A percentile compares a stretch with the other conserved stretches of the same genome.
Evolutionary conservation across 1,140 invertebrate genomes (phyloP).

Genomic region (Halotydeus destructor): DNA sequence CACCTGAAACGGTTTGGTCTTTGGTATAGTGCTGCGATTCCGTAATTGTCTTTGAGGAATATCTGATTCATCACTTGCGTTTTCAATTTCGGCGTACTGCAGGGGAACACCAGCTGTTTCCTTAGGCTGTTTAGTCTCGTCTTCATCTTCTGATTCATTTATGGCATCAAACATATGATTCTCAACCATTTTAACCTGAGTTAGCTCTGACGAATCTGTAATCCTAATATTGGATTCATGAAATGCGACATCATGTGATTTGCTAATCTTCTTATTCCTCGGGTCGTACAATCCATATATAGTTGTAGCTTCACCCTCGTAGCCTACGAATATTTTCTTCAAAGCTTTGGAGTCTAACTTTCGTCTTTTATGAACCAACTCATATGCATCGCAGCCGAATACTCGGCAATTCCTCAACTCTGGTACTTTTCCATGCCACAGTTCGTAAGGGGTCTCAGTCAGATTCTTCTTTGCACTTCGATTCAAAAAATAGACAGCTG

Average conservation of each 20-base stretch:
- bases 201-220: neutral
- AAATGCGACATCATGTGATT: neutral
- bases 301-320: constrained; percentile 6
- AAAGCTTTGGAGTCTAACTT: neutral
- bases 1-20: neutral
- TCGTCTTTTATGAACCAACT: neutral
- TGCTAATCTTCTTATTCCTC: neutral
- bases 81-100: neutral
- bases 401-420: neutral
- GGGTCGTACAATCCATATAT: constrained; percentile 14
- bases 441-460: neutral
- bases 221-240: neutral
- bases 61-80: neutral
- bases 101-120: neutral
- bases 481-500: constrained; percentile 9
- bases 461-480: neutral
- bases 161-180: too few relatives aligned
- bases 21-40: neutral
- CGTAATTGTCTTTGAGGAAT: neutral
- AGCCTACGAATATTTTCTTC: constrained; percentile 1
- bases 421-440: neutral
- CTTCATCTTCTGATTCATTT: neutral
- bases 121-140: neutral
- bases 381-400: constrained; percentile 1
- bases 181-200: neutral